A percentile compares a stretch with the other conserved stretches of the same genome.
These are phyloP conservation scores for Zophobas morio DNA, from an alignment of 1,140 invertebrate species.

Conservation along the genomic window DNA sequence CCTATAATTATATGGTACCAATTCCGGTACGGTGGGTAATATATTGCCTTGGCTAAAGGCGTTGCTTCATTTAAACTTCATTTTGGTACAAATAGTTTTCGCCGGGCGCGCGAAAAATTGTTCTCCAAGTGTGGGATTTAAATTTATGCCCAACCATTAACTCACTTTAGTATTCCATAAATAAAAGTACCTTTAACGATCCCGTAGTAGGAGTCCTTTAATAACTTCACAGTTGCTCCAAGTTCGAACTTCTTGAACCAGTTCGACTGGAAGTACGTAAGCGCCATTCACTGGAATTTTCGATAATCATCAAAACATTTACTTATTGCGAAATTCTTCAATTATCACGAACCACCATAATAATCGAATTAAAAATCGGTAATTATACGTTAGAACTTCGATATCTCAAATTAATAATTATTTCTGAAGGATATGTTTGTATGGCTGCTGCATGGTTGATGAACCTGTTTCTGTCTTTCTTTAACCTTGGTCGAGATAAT, in stretches of 20 bases:
- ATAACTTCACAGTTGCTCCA: neutral
- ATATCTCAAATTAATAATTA: constrained; percentile 21
- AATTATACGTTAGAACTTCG: constrained; percentile 13
- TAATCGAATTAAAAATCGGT: constrained; percentile 36
- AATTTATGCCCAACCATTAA: constrained; percentile 11
- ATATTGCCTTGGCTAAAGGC: neutral
- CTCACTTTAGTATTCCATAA: constrained; percentile 2
- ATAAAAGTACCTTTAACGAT: neutral
- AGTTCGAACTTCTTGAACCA: neutral
- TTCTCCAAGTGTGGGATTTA: constrained; percentile 5
- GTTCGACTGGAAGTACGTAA: neutral
- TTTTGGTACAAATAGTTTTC: constrained; percentile 10
- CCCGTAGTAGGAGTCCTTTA: neutral
- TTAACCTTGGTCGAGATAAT: constrained; percentile 24
- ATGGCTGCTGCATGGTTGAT: constrained; percentile 15
- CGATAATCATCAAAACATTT: neutral
- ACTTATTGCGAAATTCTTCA: neutral
- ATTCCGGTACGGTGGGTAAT: neutral
- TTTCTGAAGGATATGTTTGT: constrained; percentile 21
- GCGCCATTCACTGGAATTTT: too few species aligned
- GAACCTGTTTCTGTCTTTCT: constrained; percentile 18
- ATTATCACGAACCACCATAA: neutral
- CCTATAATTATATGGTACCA: constrained; percentile 19
- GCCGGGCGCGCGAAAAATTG: neutral
- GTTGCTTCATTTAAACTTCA: neutral